Base-by-base conservation (phyloP, 2,797 vertebrate species). In the Rhinoraja longicauda region DNA sequence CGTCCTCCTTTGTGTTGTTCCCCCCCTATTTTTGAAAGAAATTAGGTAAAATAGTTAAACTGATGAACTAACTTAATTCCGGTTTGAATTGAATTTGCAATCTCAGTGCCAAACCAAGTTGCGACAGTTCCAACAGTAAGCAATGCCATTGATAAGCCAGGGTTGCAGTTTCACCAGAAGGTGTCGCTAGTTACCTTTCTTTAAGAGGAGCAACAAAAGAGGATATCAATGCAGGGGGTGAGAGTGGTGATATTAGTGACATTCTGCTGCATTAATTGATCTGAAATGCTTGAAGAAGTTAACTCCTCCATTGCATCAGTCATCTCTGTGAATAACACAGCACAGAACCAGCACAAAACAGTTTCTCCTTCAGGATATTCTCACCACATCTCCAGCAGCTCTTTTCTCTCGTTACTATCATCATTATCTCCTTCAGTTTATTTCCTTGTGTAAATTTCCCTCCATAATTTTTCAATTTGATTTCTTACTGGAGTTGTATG, bases 121-220 rank as follows among this genome's bases (percentile, higher is more conserved):
- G 67, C 12, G 7, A n/a, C 4, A 45, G 3, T 29, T 75, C 45
- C 26, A n/a, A 4, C 6, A 2, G 26, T 26, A 90, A 29, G 9
- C 21, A n/a, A 36, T 73, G 26, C 15, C 17, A 72, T 13, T 73
- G 13, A 91, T 26, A 7, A 26, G 90, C 45, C n/a, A 92, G 45
- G 32, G 70, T 3, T 92, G 29, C 15, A 53, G 45, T 73, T 53
- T 92, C 75, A 26, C 90, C 90, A 92, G 90, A 75, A 75, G 90
- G 12, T 92, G 90, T 92, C 90, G 75, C 12, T 39, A 53, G 70
- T 92, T 73, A 92, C 90, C 90, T 92, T 29, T 53, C 62, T 67
- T 36, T 64, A 59, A 88, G 17, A 32, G n/a, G n/a, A n/a, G n/a
- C n/a, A n/a, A n/a, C n/a, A n/a, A n/a, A 59, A 88, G 17, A 32